Evolutionary conservation across 2,113 vertebrate species (phyloP).

Genomic region (Lophotis ruficrista): DNA sequence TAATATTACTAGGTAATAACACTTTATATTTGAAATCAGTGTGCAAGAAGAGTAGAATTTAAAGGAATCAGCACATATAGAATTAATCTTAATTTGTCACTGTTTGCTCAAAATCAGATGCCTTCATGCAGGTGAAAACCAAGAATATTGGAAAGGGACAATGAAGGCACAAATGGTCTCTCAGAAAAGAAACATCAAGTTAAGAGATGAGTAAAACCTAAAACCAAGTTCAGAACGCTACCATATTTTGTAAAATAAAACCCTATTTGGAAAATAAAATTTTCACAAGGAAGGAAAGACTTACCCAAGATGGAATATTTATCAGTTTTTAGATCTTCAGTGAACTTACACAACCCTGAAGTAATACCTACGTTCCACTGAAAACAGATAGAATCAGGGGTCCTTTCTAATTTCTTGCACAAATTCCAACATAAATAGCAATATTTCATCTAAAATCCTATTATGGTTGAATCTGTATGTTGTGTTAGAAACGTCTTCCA

Average conservation of each 20-base stretch:
- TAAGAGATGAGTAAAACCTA: not conserved
- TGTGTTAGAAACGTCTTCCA: not conserved
- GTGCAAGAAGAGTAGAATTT: not conserved
- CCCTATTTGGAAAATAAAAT: not conserved
- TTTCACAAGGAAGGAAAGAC: not conserved
- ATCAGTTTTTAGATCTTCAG: not conserved
- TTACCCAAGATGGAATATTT: not conserved
- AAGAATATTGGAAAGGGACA: not conserved
- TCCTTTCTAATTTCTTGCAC: not conserved
- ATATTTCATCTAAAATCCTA: not conserved
- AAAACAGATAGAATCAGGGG: not conserved
- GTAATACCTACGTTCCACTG: not conserved
- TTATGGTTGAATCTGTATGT: not conserved
- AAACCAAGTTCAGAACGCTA: not conserved
- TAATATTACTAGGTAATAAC: not conserved
- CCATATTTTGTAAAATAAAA: not conserved
- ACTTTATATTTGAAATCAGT: not conserved
- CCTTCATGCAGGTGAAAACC: not conserved
- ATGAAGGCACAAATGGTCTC: not conserved
- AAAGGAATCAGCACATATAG: not conserved
- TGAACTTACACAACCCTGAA: not conserved
- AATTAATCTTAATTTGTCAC: not conserved
- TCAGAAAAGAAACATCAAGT: not conserved
- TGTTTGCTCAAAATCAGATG: not conserved
- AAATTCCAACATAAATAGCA: not conserved